These are phyloP conservation scores for Sebastes diploproa DNA, from an alignment of 2,797 vertebrate species.

Conservation along the genomic window DNA sequence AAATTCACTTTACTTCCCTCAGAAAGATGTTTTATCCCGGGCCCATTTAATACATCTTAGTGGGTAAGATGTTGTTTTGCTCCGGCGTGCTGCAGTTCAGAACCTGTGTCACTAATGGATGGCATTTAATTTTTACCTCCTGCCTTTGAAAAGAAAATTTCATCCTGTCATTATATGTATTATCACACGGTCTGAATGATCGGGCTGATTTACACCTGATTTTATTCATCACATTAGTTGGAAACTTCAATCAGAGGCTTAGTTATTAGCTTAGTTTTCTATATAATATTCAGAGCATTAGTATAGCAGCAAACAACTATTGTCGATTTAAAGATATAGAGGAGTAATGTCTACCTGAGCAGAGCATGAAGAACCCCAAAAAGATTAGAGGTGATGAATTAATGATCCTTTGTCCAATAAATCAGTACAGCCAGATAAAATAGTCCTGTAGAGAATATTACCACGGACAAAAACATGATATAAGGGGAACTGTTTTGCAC, in stretches of 20 bases:
- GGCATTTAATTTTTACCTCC: constrained; percentile 4
- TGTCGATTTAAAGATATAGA: too few relatives aligned
- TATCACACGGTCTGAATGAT: not conserved
- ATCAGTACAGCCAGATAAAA: not conserved
- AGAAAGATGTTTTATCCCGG: not conserved
- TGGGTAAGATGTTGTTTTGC: constrained; percentile 4
- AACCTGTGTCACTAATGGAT: constrained; percentile 52
- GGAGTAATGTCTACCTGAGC: too few relatives aligned
- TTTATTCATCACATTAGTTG: not conserved
- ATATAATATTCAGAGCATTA: too few relatives aligned
- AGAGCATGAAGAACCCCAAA: not conserved
- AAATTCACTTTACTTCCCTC: not conserved
- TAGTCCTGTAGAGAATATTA: not conserved
- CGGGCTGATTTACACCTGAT: not conserved
- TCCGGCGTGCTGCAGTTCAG: constrained; percentile 6
- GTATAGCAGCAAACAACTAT: too few relatives aligned
- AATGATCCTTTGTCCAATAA: not conserved
- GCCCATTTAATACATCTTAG: not conserved
- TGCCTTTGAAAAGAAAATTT: constrained; percentile 7
- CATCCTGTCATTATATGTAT: not conserved
- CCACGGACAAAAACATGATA: not conserved
- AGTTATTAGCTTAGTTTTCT: too few relatives aligned
- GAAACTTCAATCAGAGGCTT: not conserved
- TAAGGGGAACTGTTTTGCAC: not conserved
- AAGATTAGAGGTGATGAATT: not conserved